These are phyloP conservation scores for Ficedula albicollis DNA, from an alignment of 2,797 vertebrate genomes.

Conservation along the genomic window DNA sequence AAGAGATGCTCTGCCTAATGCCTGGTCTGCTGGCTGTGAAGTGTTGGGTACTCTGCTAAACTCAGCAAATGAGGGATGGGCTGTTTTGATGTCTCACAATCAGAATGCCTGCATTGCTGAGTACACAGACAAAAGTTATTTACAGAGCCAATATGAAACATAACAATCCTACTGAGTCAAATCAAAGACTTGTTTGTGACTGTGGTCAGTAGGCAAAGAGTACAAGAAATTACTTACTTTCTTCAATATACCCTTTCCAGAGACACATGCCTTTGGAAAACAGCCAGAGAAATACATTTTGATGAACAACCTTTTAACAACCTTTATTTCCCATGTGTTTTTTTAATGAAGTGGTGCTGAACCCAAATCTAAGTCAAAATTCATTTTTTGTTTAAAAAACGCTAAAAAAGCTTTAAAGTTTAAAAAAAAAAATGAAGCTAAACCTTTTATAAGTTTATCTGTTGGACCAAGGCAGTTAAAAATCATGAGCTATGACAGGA, in stretches of 20 bases:
- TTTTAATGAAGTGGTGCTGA: not conserved
- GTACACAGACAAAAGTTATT: not conserved
- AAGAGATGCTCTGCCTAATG: not conserved
- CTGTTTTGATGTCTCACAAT: not conserved
- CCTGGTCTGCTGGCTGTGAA: not conserved
- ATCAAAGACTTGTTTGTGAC: not conserved
- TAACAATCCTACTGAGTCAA: not conserved
- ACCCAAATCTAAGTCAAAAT: not conserved
- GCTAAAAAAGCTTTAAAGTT: not conserved
- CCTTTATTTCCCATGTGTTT: not conserved
- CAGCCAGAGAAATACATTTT: not conserved
- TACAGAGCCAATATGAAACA: not conserved
- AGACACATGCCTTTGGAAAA: not conserved
- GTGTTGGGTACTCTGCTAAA: not conserved
- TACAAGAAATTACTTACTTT: not conserved
- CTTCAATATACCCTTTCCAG: not conserved
- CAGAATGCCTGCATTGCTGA: not conserved
- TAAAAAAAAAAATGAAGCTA: not conserved
- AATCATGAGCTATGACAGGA: not conserved
- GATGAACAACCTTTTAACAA: not conserved
- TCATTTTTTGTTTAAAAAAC: not conserved
- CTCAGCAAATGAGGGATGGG: not conserved
- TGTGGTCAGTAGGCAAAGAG: not conserved
- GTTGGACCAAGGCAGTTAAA: not conserved
- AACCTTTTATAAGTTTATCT: not conserved